A percentile compares a stretch with the other conserved stretches of the same genome.
phyloP scores from a whole-genome alignment of 2,113 vertebrate species.

The Ptyas mucosa region DNA sequence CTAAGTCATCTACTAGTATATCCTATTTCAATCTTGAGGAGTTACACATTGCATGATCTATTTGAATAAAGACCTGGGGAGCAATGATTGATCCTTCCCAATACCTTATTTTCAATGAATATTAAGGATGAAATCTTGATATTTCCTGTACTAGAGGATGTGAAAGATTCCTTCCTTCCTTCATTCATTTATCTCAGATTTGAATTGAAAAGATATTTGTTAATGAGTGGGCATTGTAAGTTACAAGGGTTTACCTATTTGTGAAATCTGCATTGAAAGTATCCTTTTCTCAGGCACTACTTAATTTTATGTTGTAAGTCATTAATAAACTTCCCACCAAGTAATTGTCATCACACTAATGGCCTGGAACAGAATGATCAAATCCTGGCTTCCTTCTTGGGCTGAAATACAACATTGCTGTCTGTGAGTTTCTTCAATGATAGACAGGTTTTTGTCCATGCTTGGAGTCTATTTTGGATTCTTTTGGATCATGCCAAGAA shows the following conservation, averaged over 20 bases:
- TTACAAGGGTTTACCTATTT: neutral
- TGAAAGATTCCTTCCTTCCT: neutral
- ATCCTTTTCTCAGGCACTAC: neutral
- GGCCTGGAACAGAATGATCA: neutral
- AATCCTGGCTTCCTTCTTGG: neutral
- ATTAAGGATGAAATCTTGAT: neutral
- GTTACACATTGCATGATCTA: neutral
- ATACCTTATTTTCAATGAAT: neutral
- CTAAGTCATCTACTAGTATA: neutral
- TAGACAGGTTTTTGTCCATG: neutral
- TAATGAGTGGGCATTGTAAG: neutral
- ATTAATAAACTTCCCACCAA: neutral
- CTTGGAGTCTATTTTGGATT: neutral
- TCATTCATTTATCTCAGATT: neutral
- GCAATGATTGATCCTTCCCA: neutral
- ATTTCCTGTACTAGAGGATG: neutral
- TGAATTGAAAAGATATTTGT: neutral
- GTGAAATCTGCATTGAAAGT: neutral
- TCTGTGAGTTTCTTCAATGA: neutral
- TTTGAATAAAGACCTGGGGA: neutral
- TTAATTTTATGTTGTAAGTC: neutral
- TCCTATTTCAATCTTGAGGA: neutral
- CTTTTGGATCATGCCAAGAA: neutral
- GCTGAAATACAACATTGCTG: neutral
- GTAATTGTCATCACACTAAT: neutral